Evolutionary conservation across 2,888 invertebrate species (phyloP), one percentile per base, ranked within the genome.

Genomic region (Amphipoea oculea): DNA sequence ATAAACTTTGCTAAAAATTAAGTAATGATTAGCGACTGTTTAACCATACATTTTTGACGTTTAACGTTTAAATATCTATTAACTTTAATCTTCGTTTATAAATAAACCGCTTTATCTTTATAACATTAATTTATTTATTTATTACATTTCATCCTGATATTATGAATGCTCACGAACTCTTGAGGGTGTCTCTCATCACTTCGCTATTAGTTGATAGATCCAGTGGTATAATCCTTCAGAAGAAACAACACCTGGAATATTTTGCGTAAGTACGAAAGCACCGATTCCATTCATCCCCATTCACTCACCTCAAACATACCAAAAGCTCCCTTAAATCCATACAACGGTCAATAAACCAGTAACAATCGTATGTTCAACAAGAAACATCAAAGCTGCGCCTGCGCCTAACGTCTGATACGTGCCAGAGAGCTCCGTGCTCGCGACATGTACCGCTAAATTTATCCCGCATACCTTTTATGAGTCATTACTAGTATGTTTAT

Each of bases 381-480:
- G 79, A 70, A 85, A 86, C 85, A 89, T 89, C 89, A 89, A 88
- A 89, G 83, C 71, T 74, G 69, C 76, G 69, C 71, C 9, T 57
- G 36, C 78, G 76, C 42, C 70, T 78, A 67, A 73, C 40, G 69
- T 65, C 67, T 76, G 82, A 75, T 77, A 67, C 76, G 81, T 83
- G 83, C 86, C 82, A 87, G 84, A 76, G 75, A n/a, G 51, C 60
- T 45, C 79, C 65, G 74, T 62, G 78, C 78, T 40, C 81, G 81
- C 70, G 82, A 81, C 87, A 79, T 75, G 78, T 78, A 63, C 60
- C 45, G 78, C 83, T 89, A 89, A 85, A 87, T 78, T 82, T 89
- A 89, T 78, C 82, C 60, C 83, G 84, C 89, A 89, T 87, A 89
- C 85, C 89, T 85, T 87, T 89, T 84, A 89, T 89, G 90, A 89